Conservation (phyloP, 1,140 invertebrate genomes). For the Zaprionus lachaisei region DNA sequence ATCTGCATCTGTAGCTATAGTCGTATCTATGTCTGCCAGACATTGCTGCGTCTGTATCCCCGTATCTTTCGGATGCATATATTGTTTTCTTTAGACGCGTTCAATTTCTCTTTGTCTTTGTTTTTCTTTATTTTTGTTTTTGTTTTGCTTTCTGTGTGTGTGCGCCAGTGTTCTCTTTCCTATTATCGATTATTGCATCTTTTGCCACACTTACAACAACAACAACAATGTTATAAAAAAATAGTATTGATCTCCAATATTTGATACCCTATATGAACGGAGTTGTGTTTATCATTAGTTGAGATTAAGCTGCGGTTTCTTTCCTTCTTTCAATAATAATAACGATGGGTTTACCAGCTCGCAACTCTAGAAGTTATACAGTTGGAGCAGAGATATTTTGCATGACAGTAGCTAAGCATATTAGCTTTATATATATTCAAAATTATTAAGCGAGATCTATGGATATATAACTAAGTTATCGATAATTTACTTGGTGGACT, state of each 20-base stretch:
- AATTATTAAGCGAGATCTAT: background rate
- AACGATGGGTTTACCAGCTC: background rate
- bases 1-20: background rate
- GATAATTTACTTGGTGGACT: background rate
- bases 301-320: background rate
- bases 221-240: constrained; percentile 11
- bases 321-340: background rate
- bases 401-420: background rate
- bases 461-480: background rate
- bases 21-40: background rate
- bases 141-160: constrained; percentile 32
- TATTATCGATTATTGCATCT: constrained; percentile 79
- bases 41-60: constrained; percentile 18
- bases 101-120: constrained; percentile 63
- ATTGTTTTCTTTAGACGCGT: constrained; percentile 61
- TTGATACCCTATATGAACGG: background rate
- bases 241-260: constrained; percentile 11
- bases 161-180: constrained; percentile 38
- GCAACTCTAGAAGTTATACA: background rate
- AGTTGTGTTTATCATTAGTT: background rate
- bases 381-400: background rate
- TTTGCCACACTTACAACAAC: constrained; percentile 30
- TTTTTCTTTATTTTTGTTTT: constrained; percentile 51
- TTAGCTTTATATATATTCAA: background rate
- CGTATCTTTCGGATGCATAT: constrained; percentile 32